Percentiles rank a stretch among this genome's conserved stretches.
phyloP scores from a whole-genome alignment of 2,888 invertebrate genomes.

The Baccha elongata region DNA sequence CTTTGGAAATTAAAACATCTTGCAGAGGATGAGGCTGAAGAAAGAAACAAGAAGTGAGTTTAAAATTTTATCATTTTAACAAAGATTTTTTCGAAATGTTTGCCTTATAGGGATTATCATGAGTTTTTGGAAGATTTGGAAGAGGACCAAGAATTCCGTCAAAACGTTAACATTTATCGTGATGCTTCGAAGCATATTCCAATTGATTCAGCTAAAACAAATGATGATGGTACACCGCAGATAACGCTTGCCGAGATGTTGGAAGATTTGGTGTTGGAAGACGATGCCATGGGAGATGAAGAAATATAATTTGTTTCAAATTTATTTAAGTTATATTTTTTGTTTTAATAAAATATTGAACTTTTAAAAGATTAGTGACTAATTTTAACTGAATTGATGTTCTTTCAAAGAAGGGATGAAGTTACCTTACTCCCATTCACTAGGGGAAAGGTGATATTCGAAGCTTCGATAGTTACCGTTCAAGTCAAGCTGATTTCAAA shows the following conservation, averaged over 20 bases:
- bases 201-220: slow-evolving; percentile 84
- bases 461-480: no score
- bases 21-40: slow-evolving; percentile 86
- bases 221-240: slow-evolving; percentile 88
- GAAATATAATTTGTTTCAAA: slow-evolving; percentile 46
- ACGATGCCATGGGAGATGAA: slow-evolving; percentile 88
- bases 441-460: no score
- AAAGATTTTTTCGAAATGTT: slow-evolving; percentile 15
- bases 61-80: slow-evolving; percentile 76
- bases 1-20: slow-evolving; percentile 97
- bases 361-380: not conserved
- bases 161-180: slow-evolving; percentile 96
- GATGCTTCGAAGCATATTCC: slow-evolving; percentile 83
- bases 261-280: slow-evolving; percentile 91
- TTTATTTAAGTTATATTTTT: slow-evolving; percentile 4
- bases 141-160: slow-evolving; percentile 94
- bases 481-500: no score
- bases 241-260: slow-evolving; percentile 96
- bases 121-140: slow-evolving; percentile 99
- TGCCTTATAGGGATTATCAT: slow-evolving; percentile 90
- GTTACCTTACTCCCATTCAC: no score
- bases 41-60: slow-evolving; percentile 85
- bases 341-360: not conserved
- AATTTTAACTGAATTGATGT: no score
- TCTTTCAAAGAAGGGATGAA: no score